These are phyloP conservation scores for Andrena fulva DNA, from an alignment of 2,888 invertebrate genomes.

Conservation along the genomic window DNA sequence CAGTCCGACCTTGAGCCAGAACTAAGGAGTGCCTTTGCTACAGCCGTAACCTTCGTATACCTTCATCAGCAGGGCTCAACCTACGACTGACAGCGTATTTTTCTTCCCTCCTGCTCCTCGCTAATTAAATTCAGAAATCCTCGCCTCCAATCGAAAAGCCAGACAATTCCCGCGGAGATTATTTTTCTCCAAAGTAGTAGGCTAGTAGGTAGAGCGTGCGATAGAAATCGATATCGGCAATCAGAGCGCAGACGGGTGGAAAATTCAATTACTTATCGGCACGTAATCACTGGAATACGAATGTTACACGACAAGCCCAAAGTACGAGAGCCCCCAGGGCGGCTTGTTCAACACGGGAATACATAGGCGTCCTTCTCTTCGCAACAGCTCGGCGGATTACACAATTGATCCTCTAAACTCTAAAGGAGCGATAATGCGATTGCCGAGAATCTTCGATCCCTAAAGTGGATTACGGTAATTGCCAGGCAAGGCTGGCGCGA, in stretches of 20 bases:
- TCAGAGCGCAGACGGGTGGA: too few species aligned
- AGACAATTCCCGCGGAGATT: not conserved
- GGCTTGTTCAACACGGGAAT: not conserved
- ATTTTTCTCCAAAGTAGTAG: too few species aligned
- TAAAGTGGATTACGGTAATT: slow-evolving; percentile 33
- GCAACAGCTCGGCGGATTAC: slow-evolving; percentile 6
- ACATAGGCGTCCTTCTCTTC: not conserved
- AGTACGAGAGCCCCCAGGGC: not conserved
- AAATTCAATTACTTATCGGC: too few species aligned
- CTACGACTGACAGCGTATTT: slow-evolving; percentile 47
- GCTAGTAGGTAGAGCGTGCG: too few species aligned
- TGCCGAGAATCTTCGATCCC: slow-evolving; percentile 8
- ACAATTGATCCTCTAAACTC: slow-evolving; percentile 6
- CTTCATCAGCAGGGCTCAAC: slow-evolving; percentile 62
- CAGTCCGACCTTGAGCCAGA: slow-evolving; percentile 71
- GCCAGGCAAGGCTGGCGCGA: slow-evolving; percentile 14
- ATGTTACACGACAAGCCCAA: not conserved
- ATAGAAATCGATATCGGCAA: too few species aligned
- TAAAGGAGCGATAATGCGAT: slow-evolving; percentile 10
- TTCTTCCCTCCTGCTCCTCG: slow-evolving; percentile 27
- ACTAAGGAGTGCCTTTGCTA: slow-evolving; percentile 68
- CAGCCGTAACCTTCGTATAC: slow-evolving; percentile 64
- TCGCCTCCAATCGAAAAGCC: not conserved
- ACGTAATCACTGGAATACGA: not conserved
- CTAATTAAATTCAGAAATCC: slow-evolving; percentile 46